Evolutionary conservation across 2,888 invertebrate species (phyloP), one percentile per base, ranked within the genome.

Genomic region (Sepiola atlantica): DNA sequence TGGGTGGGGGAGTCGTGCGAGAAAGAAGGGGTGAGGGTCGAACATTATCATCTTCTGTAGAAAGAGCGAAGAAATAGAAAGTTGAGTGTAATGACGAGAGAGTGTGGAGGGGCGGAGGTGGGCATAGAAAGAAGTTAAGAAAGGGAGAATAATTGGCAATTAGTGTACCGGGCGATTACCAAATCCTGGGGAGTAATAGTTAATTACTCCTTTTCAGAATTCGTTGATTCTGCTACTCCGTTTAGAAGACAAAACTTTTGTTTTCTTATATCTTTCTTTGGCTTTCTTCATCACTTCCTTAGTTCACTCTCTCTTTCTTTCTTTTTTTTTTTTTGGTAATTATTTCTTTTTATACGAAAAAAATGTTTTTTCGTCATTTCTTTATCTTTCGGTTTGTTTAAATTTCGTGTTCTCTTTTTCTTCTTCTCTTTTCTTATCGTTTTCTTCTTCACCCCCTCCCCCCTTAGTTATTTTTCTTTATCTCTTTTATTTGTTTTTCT

Each of bases 91-190:
- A n/a, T n/a, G 10, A 77, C 14, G n/a, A 77, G 77, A 77, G 77
- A 14, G 77, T 77, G n/a, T 14, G n/a, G 77, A n/a, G 77, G 18
- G n/a, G 61, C 28, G 61, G n/a, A n/a, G 77, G 77, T 45, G 45
- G 45, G 45, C 45, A 45, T 45, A 45, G 45, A 8, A 45, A 45
- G 45, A 8, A 45, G 45, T 45, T 45, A 45, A 45, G 45, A 45
- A 77, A 77, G 77, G 77, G 77, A 77, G n/a, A 77, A 77, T 77
- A 77, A 77, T 77, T 77, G 77, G 77, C 77, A 77, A 77, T 77
- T 77, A 77, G 77, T n/a, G 77, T n/a, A 77, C 77, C 77, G 77
- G 77, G 77, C 77, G 77, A 77, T 77, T 77, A 77, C 77, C 77
- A 77, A 77, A 77, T 77, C 77, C 77, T 77, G 77, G 77, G 77